Conservation (phyloP, 2,113 vertebrate genomes). For the Eurystomus gularis region DNA sequence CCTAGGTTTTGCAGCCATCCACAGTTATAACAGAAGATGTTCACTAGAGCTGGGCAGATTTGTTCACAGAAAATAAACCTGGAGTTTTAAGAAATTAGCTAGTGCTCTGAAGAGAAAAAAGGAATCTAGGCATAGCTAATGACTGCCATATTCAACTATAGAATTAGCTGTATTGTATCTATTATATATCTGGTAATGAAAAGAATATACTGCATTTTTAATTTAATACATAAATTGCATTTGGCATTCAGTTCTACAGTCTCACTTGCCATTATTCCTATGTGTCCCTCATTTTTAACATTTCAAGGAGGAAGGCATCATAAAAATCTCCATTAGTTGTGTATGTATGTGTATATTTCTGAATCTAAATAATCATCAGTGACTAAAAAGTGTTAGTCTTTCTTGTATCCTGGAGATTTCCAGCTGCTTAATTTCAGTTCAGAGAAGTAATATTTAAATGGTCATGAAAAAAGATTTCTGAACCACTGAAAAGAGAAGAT, state of each 20-base stretch:
- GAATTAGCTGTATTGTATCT: background rate
- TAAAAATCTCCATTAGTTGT: background rate
- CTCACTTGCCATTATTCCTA: background rate
- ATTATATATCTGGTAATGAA: background rate
- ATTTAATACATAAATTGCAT: background rate
- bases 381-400: background rate
- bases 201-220: background rate
- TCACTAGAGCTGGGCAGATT: background rate
- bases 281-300: background rate
- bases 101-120: background rate
- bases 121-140: background rate
- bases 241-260: background rate
- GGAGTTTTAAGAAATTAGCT: background rate
- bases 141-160: background rate
- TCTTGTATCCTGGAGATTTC: background rate
- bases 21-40: background rate
- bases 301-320: background rate
- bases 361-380: background rate
- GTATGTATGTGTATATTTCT: background rate
- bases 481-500: background rate
- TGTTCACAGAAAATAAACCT: background rate
- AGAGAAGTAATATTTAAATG: background rate
- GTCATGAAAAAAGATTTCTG: background rate
- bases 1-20: background rate
- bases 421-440: background rate